A percentile compares a stretch with the other conserved stretches of the same genome.
Conservation (phyloP, 2,888 invertebrate genomes). For the Elegia similella region DNA sequence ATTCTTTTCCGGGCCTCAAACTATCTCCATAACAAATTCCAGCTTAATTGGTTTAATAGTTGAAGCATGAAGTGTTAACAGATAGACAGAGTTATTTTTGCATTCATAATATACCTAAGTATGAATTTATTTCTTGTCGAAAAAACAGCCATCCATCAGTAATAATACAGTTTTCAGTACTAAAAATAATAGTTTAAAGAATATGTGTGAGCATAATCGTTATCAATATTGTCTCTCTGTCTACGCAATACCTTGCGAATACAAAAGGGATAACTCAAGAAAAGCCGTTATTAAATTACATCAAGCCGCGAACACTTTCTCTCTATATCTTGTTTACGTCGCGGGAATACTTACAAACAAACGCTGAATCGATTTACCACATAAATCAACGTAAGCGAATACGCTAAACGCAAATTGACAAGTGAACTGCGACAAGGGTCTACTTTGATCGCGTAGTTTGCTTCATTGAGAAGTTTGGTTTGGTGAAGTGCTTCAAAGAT, state of each 20-base stretch:
- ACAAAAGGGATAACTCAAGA: slow-evolving; percentile 2
- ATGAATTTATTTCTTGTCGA: too few species aligned
- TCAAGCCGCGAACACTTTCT: slow-evolving; percentile 25
- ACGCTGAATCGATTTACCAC: slow-evolving; percentile 30
- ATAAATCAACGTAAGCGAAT: slow-evolving; percentile 52
- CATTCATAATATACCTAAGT: too few species aligned
- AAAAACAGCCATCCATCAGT: too few species aligned
- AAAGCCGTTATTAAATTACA: slow-evolving; percentile 11
- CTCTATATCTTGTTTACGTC: slow-evolving; percentile 35
- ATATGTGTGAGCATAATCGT: neutral
- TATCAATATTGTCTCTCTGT: neutral
- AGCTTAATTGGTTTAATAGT: too few species aligned
- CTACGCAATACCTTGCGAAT: neutral
- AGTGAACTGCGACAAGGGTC: slow-evolving; percentile 44
- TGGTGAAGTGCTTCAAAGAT: too few species aligned
- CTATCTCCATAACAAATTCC: too few species aligned
- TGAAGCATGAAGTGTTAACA: too few species aligned
- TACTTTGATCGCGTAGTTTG: too few species aligned
- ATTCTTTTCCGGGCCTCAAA: too few species aligned
- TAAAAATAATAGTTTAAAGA: neutral
- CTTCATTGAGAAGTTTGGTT: too few species aligned
- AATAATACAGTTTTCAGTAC: neutral
- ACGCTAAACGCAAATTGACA: slow-evolving; percentile 59
- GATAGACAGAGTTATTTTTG: too few species aligned
- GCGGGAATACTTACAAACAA: slow-evolving; percentile 3